phyloP scores from a whole-genome alignment of 1,140 invertebrate genomes.

The Drosophila jambulina region DNA sequence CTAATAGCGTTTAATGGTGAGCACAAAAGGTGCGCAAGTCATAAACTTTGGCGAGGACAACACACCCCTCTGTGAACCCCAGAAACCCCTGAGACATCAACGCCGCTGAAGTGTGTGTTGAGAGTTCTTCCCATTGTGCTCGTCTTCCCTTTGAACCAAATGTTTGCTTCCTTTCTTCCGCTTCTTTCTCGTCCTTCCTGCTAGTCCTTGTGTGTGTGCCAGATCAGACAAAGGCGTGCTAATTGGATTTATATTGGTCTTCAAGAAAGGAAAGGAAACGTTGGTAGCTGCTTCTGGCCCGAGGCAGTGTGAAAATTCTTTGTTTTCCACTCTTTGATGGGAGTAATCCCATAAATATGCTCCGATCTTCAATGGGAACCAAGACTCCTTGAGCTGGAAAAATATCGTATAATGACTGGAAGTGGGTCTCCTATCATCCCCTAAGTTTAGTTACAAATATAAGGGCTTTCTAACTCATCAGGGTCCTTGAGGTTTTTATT shows the following conservation, averaged over 20 bases:
- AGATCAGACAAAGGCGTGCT: constrained; percentile 74
- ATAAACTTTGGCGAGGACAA: constrained; percentile 71
- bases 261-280: constrained; percentile 10
- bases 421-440: not conserved
- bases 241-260: constrained; percentile 79
- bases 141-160: constrained; percentile 46
- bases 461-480: constrained; percentile 1
- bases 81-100: constrained; percentile 33
- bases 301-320: constrained; percentile 54
- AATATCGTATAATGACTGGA: constrained; percentile 3
- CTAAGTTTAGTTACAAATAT: constrained; percentile 1
- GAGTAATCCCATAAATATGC: constrained; percentile 27
- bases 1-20: constrained; percentile 81
- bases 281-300: constrained; percentile 42
- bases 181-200: constrained; percentile 7
- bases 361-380: constrained; percentile 32
- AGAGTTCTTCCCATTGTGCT: constrained; percentile 59
- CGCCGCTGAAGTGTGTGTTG: constrained; percentile 45
- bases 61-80: constrained; percentile 35
- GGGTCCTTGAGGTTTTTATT: constrained; percentile 1
- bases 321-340: constrained; percentile 13
- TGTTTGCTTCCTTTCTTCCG: constrained; percentile 32
- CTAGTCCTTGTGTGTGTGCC: constrained; percentile 5
- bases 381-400: not conserved
- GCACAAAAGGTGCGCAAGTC: constrained; percentile 78